phyloP scores from a whole-genome alignment of 2,113 vertebrate genomes.

The Chaetops frenatus region DNA sequence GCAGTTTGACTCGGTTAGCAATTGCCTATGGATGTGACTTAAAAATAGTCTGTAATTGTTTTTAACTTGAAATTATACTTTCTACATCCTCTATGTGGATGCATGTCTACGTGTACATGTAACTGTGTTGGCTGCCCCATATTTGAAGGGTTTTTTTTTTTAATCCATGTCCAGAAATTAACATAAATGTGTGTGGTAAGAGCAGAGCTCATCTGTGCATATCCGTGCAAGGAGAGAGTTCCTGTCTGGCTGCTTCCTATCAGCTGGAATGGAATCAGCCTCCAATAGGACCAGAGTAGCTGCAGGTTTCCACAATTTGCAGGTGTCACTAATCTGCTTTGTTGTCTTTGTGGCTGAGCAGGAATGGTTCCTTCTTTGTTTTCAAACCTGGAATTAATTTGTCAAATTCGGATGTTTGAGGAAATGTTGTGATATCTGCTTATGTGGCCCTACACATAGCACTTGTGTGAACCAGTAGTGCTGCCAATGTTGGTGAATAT shows the following conservation, averaged over 20 bases:
- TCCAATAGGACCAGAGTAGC: accelerated
- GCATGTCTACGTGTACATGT: accelerated
- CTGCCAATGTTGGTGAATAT: background rate
- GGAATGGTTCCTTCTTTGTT: background rate
- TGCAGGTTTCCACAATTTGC: background rate
- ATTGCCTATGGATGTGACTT: background rate
- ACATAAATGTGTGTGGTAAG: background rate
- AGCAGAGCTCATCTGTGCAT: background rate
- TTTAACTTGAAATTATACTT: background rate
- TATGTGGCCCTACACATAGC: accelerated
- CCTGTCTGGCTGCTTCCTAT: background rate
- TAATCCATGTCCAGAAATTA: background rate
- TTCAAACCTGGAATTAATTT: background rate
- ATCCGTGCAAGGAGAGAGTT: background rate
- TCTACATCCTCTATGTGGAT: background rate
- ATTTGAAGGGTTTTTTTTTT: background rate
- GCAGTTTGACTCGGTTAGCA: background rate
- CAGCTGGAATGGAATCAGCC: background rate
- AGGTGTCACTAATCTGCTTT: background rate
- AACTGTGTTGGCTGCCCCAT: background rate
- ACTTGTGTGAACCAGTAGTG: too few relatives aligned
- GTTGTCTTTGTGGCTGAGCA: background rate
- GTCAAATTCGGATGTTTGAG: background rate
- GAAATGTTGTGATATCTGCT: background rate
- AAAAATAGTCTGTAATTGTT: background rate